phyloP scores from a whole-genome alignment of 2,797 vertebrate genomes.

The Anabas testudineus region DNA sequence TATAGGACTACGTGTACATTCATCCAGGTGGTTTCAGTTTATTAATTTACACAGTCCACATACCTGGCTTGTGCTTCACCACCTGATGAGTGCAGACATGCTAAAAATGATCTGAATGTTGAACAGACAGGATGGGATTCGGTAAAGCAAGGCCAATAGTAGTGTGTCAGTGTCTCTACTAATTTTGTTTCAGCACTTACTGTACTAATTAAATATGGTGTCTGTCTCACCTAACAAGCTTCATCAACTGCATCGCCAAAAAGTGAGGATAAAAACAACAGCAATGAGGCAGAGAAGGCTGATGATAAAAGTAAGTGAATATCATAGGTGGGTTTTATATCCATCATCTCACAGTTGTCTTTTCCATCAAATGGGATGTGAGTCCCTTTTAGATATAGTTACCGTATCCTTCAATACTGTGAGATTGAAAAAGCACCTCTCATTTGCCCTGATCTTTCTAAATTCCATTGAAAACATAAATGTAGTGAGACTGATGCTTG shows the following conservation, averaged over 20 bases:
- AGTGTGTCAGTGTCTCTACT: not conserved
- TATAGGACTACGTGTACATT: not conserved
- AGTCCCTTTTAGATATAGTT: not conserved
- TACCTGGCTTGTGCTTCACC: too few relatives aligned
- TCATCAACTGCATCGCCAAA: slow-evolving; percentile 8
- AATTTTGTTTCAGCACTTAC: slow-evolving; percentile 4
- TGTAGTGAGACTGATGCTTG: not conserved
- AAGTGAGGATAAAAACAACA: not conserved
- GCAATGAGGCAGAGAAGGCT: not conserved
- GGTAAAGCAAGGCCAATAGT: not conserved
- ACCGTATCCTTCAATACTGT: not conserved
- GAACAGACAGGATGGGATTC: slow-evolving; percentile 35
- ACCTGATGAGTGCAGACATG: not conserved
- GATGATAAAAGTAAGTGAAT: slow-evolving; percentile 12
- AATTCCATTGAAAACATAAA: not conserved
- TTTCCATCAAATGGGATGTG: not conserved
- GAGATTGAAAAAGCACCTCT: not conserved
- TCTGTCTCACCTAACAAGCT: not conserved
- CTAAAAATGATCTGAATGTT: not conserved
- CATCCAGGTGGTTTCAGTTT: not conserved
- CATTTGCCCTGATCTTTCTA: not conserved
- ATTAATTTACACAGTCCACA: not conserved
- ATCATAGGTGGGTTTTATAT: not conserved
- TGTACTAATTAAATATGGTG: not conserved
- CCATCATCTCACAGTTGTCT: not conserved